phyloP scores from a whole-genome alignment of 2,888 invertebrate genomes.

The Drosophila pseudotalamancana region DNA sequence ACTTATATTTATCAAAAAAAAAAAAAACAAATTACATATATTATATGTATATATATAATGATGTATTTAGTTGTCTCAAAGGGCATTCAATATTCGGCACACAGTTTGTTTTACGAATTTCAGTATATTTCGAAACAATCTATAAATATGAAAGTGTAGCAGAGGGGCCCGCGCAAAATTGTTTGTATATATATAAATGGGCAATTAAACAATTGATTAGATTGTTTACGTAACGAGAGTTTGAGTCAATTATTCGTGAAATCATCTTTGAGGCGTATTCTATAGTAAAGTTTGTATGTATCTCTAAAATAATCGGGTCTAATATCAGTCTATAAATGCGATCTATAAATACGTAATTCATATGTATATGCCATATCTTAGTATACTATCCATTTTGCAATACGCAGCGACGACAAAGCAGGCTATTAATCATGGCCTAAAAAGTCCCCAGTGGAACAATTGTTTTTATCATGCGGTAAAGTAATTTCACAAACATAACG shows the following conservation, averaged over 20 bases:
- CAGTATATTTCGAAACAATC: not conserved
- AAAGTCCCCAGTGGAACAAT: constrained; percentile 24
- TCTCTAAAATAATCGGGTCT: constrained; percentile 1
- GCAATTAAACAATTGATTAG: constrained; percentile 5
- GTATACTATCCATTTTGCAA: constrained; percentile 14
- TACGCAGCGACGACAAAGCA: not conserved
- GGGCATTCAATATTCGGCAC: too few species aligned
- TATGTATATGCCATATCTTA: constrained; percentile 20
- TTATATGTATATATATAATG: too few species aligned
- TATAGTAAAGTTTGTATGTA: not conserved
- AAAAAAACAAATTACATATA: too few species aligned
- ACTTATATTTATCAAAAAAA: too few species aligned
- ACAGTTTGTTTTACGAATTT: too few species aligned
- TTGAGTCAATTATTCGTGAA: constrained; percentile 1
- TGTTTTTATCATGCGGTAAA: constrained; percentile 26
- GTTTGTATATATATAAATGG: not conserved
- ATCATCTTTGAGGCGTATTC: constrained; percentile 6
- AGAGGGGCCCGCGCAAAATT: not conserved
- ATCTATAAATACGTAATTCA: not conserved
- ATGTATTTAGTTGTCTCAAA: too few species aligned
- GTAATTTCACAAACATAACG: constrained; percentile 3
- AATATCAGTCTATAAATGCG: constrained; percentile 19
- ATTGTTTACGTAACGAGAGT: constrained; percentile 6
- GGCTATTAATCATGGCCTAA: constrained; percentile 38
- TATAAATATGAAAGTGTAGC: constrained; percentile 1